These are phyloP conservation scores for Alentia gelatinosa DNA, from an alignment of 2,888 invertebrate species.

Conservation along the genomic window DNA sequence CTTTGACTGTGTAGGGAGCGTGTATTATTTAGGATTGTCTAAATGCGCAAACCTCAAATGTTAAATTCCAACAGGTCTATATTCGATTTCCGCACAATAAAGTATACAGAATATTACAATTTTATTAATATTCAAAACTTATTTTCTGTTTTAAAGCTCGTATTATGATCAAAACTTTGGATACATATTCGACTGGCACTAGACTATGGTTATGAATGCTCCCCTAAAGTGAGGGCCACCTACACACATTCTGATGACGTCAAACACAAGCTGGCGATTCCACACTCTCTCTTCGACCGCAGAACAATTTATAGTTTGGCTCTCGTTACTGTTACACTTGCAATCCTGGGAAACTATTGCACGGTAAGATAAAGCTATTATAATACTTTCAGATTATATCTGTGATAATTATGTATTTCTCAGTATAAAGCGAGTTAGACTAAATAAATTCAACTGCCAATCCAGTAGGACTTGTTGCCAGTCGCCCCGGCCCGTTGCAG, in stretches of 20 bases:
- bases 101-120: too few species aligned
- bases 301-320: background rate
- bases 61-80: too few species aligned
- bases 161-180: too few species aligned
- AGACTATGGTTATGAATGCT: background rate
- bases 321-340: background rate
- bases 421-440: too few species aligned
- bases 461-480: too few species aligned
- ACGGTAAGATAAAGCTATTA: background rate
- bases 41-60: too few species aligned
- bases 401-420: background rate
- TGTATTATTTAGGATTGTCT: background rate
- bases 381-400: background rate
- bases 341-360: conserved; percentile 8
- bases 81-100: too few species aligned
- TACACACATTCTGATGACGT: conserved; percentile 6
- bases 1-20: background rate
- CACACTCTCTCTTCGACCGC: background rate
- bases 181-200: too few species aligned
- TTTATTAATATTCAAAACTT: too few species aligned
- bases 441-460: too few species aligned
- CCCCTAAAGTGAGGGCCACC: background rate
- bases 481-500: too few species aligned
- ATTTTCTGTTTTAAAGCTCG: too few species aligned
- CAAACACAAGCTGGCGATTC: background rate